These are phyloP conservation scores for Chromoteleia sp. DNA, from an alignment of 2,888 invertebrate genomes.

Conservation along the genomic window DNA sequence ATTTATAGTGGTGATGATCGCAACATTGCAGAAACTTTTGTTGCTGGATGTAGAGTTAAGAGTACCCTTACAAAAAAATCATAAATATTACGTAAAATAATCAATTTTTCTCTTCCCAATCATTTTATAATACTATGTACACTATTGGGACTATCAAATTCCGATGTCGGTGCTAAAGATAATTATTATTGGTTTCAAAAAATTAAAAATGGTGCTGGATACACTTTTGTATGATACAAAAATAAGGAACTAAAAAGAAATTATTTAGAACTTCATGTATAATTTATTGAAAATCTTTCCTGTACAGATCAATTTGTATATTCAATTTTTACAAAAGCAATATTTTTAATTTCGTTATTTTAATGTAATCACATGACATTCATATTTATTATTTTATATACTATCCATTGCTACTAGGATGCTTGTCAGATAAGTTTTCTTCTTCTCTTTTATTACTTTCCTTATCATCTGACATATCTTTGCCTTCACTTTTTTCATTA, in stretches of 20 bases:
- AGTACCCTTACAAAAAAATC: neutral
- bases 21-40: conserved; percentile 91
- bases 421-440: neutral
- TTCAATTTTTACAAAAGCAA: neutral
- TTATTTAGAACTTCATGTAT: too few species aligned
- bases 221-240: too few species aligned
- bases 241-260: too few species aligned
- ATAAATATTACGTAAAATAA: neutral
- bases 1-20: conserved; percentile 93
- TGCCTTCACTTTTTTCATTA: conserved; percentile 71
- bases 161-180: too few species aligned
- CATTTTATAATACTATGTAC: too few species aligned
- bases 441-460: conserved; percentile 15
- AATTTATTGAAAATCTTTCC: too few species aligned
- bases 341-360: too few species aligned
- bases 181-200: too few species aligned
- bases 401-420: neutral
- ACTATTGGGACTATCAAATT: too few species aligned
- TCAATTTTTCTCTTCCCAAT: neutral
- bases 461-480: neutral
- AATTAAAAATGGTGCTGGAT: too few species aligned
- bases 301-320: neutral
- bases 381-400: neutral
- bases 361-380: too few species aligned
- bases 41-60: conserved; percentile 88